Percentiles rank a stretch among this genome's conserved stretches.
Conservation (phyloP, 2,888 invertebrate genomes). For the Cryptophagus acutangulus region DNA sequence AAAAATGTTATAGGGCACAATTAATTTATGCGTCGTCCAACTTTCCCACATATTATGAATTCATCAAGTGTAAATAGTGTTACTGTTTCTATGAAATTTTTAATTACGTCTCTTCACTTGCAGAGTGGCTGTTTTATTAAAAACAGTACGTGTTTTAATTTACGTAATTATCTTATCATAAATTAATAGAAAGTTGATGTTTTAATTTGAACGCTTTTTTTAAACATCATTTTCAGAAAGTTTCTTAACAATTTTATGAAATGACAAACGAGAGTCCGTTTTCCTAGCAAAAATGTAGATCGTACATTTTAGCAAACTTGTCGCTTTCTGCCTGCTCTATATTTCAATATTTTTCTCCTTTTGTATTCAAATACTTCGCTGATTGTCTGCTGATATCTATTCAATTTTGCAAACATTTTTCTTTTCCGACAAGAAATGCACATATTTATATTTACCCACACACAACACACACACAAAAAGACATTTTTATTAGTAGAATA, state of each 20-base stretch:
- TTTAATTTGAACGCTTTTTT: no score
- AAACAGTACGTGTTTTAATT: no score
- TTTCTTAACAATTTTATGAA: no score
- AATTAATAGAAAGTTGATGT: no score
- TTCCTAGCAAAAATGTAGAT: no score
- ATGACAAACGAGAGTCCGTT: no score
- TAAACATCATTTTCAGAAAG: no score
- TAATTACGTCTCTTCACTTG: constrained; percentile 14
- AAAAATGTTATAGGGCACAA: not conserved
- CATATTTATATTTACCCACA: constrained; percentile 23
- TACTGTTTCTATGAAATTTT: constrained; percentile 20
- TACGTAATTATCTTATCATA: no score
- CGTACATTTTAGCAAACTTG: not conserved
- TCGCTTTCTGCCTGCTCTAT: not conserved
- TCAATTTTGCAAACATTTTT: constrained; percentile 27
- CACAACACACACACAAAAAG: no score
- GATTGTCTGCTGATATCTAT: constrained; percentile 28
- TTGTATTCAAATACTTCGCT: constrained; percentile 21
- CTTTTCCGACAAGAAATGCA: constrained; percentile 25
- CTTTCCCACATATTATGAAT: constrained; percentile 20
- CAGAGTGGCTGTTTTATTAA: no score
- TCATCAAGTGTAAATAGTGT: constrained; percentile 15
- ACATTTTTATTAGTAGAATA: no score
- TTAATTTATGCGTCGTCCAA: constrained; percentile 4
- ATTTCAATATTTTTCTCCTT: constrained; percentile 16